Conservation (phyloP, 2,888 invertebrate genomes). For the Heterodera filipjevi region DNA sequence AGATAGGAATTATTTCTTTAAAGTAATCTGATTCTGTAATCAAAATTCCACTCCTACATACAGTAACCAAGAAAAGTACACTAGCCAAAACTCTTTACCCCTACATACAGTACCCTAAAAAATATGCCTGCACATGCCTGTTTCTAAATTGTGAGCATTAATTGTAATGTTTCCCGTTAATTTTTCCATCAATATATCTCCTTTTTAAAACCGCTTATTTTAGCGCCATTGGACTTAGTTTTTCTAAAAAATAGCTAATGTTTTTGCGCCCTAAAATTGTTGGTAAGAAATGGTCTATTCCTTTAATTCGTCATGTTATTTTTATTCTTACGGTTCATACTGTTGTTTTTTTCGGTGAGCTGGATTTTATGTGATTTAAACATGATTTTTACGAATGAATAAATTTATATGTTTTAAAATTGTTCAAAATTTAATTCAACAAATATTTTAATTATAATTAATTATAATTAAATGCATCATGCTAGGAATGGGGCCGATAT, state of each 20-base stretch:
- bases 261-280: too few species aligned
- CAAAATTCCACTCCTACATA: too few species aligned
- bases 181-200: neutral
- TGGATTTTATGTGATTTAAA: neutral
- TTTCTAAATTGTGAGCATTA: neutral
- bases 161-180: neutral
- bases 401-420: neutral
- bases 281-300: too few species aligned
- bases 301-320: neutral
- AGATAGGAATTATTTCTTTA: too few species aligned
- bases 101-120: neutral
- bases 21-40: too few species aligned
- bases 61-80: too few species aligned
- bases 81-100: neutral
- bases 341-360: slow-evolving; percentile 5
- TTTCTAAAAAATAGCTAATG: too few species aligned
- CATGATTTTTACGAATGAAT: neutral
- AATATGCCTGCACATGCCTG: neutral
- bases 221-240: too few species aligned
- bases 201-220: too few species aligned
- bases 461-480: too few species aligned
- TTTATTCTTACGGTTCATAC: neutral
- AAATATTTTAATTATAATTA: too few species aligned
- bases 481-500: too few species aligned
- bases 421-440: neutral